These are phyloP conservation scores for Cephalopholis sonnerati DNA, from an alignment of 2,113 vertebrate genomes.

Conservation along the genomic window DNA sequence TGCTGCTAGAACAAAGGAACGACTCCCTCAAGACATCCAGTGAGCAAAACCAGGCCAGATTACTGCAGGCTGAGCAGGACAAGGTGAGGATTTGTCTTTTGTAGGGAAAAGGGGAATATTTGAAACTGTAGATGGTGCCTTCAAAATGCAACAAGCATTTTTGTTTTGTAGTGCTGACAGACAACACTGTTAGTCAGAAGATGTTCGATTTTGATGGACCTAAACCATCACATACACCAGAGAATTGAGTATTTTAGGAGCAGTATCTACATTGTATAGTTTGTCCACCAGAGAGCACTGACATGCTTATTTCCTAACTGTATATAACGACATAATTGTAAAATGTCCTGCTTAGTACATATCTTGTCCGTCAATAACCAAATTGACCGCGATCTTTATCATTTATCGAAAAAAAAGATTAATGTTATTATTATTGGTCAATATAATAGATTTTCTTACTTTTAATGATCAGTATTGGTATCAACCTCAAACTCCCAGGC, in stretches of 20 bases:
- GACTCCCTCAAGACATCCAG: constrained; percentile 91
- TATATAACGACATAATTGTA: not conserved
- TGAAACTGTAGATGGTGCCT: not conserved
- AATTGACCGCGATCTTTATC: not conserved
- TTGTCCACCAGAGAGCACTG: not conserved
- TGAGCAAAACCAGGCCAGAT: constrained; percentile 91
- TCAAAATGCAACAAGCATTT: not conserved
- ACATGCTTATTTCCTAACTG: not conserved
- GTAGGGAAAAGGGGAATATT: not conserved
- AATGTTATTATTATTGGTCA: too few species aligned
- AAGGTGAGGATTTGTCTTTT: constrained; percentile 87
- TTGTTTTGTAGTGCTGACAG: not conserved
- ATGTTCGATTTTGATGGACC: too few species aligned
- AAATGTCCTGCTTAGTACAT: not conserved
- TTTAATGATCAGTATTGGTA: not conserved
- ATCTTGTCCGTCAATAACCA: not conserved
- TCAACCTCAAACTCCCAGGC: not conserved
- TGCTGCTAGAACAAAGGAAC: constrained; percentile 94
- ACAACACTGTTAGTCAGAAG: not conserved
- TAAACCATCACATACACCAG: too few species aligned
- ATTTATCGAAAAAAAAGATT: too few species aligned
- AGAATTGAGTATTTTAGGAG: too few species aligned
- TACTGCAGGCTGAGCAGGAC: constrained; percentile 96
- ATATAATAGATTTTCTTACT: too few species aligned
- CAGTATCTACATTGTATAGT: too few species aligned